phyloP scores from a whole-genome alignment of 2,797 vertebrate genomes.

The Falco rusticolus region DNA sequence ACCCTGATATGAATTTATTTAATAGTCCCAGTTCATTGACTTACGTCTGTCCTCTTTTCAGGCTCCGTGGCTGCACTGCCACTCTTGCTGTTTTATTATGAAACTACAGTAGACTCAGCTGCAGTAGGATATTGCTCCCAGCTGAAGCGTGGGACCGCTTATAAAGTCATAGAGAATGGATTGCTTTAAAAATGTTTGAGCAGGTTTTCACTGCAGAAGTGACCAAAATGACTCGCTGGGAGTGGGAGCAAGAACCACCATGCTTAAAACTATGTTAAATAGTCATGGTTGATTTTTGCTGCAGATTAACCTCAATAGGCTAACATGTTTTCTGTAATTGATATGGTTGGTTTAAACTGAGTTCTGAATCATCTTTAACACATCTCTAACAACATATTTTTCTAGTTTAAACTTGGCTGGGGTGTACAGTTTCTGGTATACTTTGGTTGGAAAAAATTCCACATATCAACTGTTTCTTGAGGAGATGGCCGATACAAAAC shows the following conservation, averaged over 20 bases:
- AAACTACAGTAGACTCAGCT: not conserved
- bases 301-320: not conserved
- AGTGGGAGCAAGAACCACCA: not conserved
- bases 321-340: not conserved
- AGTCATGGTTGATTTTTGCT: not conserved
- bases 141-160: not conserved
- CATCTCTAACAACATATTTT: not conserved
- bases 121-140: not conserved
- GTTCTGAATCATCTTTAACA: not conserved
- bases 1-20: not conserved
- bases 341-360: not conserved
- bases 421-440: not conserved
- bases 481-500: not conserved
- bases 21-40: not conserved
- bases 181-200: not conserved
- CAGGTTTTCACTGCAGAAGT: not conserved
- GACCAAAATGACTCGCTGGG: not conserved
- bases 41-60: not conserved
- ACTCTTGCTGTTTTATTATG: not conserved
- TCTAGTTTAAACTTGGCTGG: not conserved
- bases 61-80: not conserved
- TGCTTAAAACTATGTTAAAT: not conserved
- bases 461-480: not conserved
- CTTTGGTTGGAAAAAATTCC: not conserved
- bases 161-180: not conserved